Evolutionary conservation across 37 sponge, comb jelly and placozoan species (phyloP).

Genomic region (Ephydatia muelleri): DNA sequence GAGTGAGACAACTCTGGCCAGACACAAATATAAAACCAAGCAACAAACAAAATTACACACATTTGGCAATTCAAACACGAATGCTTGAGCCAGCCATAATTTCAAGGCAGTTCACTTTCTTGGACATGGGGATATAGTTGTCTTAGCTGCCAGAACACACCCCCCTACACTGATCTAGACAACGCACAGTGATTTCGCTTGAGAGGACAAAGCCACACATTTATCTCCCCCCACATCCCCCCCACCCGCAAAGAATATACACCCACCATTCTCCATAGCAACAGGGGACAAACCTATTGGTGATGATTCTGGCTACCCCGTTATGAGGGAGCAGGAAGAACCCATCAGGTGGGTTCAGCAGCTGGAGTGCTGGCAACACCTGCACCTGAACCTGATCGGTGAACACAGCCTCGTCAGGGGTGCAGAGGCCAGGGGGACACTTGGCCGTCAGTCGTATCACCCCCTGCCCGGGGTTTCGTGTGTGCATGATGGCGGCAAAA

Average conservation of each 20-base stretch:
- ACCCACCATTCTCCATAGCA: not conserved
- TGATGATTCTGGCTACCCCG: constrained; percentile 56
- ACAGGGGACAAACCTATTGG: constrained; percentile 41
- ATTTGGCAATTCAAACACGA: too few species aligned
- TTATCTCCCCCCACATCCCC: too few species aligned
- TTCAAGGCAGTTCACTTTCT: too few species aligned
- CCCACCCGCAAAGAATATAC: not conserved
- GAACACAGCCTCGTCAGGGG: constrained; percentile 60
- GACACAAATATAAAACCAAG: too few species aligned
- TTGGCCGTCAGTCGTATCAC: constrained; percentile 30
- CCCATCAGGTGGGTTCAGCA: constrained; percentile 56
- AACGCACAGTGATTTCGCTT: too few species aligned
- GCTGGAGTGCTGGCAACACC: constrained; percentile 55
- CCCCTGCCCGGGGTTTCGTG: constrained; percentile 63
- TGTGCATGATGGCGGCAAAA: constrained; percentile 57
- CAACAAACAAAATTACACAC: too few species aligned
- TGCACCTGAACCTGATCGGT: constrained; percentile 57
- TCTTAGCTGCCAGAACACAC: too few species aligned
- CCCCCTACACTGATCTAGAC: too few species aligned
- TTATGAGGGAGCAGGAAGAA: constrained; percentile 75
- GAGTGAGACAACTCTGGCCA: too few species aligned
- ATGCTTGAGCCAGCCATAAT: too few species aligned
- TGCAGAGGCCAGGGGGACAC: constrained; percentile 56
- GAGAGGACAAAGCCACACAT: too few species aligned
- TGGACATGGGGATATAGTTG: too few species aligned